Evolutionary conservation across 2,113 vertebrate species (phyloP).

Genomic region (Periophthalmus modestus): DNA sequence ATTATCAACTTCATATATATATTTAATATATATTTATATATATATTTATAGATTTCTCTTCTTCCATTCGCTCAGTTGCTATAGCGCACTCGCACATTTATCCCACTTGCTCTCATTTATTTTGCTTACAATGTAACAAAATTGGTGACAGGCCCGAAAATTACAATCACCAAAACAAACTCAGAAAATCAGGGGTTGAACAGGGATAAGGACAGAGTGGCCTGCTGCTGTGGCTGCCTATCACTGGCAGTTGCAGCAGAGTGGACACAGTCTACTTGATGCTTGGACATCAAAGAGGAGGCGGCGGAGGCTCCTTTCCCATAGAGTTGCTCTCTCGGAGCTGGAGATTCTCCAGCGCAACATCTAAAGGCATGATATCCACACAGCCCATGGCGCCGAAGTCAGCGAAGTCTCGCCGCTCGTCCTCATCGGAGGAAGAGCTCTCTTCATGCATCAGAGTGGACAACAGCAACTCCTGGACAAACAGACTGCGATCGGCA

Average conservation of each 20-base stretch:
- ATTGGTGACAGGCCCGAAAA: constrained; percentile 97
- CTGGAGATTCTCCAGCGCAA: constrained; percentile 99
- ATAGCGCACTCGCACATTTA: constrained; percentile 60
- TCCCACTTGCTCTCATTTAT: constrained; percentile 81
- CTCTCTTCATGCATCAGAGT: constrained; percentile 96
- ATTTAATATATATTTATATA: constrained; percentile 70
- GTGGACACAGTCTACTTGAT: constrained; percentile 97
- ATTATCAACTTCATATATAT: constrained; percentile 88
- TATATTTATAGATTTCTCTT: constrained; percentile 84
- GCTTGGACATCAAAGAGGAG: constrained; percentile 99
- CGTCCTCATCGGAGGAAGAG: constrained; percentile 97
- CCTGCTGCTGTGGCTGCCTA: constrained; percentile 81
- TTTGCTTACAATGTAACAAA: constrained; percentile 99
- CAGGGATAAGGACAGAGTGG: constrained; percentile 54
- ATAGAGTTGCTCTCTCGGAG: constrained; percentile 92
- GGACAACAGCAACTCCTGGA: constrained; percentile 97
- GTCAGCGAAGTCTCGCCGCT: constrained; percentile 93
- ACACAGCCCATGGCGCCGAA: constrained; percentile 99
- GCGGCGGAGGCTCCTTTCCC: constrained; percentile 96
- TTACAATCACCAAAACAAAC: constrained; percentile 96
- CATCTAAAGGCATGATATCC: constrained; percentile 99
- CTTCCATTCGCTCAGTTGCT: constrained; percentile 74
- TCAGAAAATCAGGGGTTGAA: constrained; percentile 53
- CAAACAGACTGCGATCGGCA: constrained; percentile 96
- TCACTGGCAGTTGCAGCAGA: constrained; percentile 99